Evolutionary conservation across 92 coral and sea anemone genomes (phyloP).

Genomic region (Epizoanthus scotinus): DNA sequence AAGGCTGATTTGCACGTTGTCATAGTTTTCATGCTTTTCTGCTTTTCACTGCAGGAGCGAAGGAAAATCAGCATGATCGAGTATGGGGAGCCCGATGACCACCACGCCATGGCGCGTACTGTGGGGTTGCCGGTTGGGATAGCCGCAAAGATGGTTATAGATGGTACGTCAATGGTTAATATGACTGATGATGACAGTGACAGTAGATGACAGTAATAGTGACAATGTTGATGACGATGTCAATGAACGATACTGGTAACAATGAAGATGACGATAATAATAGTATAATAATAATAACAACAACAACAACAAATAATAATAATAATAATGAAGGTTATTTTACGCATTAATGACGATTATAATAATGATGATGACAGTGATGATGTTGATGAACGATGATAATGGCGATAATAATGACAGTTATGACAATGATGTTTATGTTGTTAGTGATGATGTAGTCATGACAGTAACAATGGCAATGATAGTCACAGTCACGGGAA

Average conservation of each 20-base stretch:
- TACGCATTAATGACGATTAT: too few relatives aligned
- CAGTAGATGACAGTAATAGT: background rate
- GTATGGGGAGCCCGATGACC: conserved; percentile 77
- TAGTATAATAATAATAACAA: background rate
- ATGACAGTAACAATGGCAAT: background rate
- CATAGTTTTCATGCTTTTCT: background rate
- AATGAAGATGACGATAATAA: background rate
- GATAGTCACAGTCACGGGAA: background rate
- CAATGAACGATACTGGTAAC: background rate
- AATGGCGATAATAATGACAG: background rate
- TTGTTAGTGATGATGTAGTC: background rate
- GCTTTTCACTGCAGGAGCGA: conserved; percentile 63
- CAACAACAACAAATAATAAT: too few relatives aligned
- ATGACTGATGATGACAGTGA: background rate
- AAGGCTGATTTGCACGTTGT: background rate
- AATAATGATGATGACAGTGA: background rate
- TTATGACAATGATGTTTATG: background rate
- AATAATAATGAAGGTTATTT: too few relatives aligned
- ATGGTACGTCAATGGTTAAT: conserved; percentile 62
- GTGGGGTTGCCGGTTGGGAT: conserved; percentile 94
- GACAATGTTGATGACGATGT: background rate
- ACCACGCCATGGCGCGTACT: conserved; percentile 89
- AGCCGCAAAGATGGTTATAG: conserved; percentile 88
- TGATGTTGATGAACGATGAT: background rate
- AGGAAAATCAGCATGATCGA: conserved; percentile 85